Conservation (phyloP, 1,140 invertebrate genomes). For the Episyrphus balteatus region DNA sequence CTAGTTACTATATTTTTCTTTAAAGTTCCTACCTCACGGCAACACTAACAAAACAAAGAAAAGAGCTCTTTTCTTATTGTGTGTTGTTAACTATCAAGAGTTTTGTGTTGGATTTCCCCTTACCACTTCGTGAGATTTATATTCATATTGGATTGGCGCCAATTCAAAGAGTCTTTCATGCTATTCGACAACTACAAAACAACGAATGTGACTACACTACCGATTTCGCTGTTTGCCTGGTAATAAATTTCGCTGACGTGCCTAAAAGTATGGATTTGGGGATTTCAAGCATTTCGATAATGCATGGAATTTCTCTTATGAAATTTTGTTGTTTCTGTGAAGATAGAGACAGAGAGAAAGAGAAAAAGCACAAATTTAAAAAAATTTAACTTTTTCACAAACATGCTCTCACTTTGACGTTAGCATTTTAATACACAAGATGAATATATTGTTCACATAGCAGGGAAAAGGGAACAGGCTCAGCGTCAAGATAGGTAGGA, state of each 20-base stretch:
- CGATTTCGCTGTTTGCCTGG: constrained; percentile 4
- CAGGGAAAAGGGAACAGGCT: too few relatives aligned
- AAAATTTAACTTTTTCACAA: background rate
- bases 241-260: constrained; percentile 12
- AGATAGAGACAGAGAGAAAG: background rate
- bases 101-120: too few relatives aligned
- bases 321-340: background rate
- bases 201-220: background rate
- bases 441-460: too few relatives aligned
- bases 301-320: constrained; percentile 5
- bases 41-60: too few relatives aligned
- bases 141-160: too few relatives aligned
- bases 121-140: too few relatives aligned
- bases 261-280: constrained; percentile 9
- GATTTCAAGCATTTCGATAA: constrained; percentile 10
- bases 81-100: too few relatives aligned
- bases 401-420: background rate
- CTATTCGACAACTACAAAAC: background rate
- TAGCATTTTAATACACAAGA: background rate
- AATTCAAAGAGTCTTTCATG: too few relatives aligned
- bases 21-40: too few relatives aligned
- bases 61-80: too few relatives aligned
- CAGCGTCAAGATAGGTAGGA: too few relatives aligned
- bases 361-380: background rate
- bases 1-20: too few relatives aligned